Percentiles rank a stretch among this genome's conserved stretches.
These are phyloP conservation scores for Castor canadensis DNA, from an alignment of 2,113 vertebrate genomes.

Conservation along the genomic window DNA sequence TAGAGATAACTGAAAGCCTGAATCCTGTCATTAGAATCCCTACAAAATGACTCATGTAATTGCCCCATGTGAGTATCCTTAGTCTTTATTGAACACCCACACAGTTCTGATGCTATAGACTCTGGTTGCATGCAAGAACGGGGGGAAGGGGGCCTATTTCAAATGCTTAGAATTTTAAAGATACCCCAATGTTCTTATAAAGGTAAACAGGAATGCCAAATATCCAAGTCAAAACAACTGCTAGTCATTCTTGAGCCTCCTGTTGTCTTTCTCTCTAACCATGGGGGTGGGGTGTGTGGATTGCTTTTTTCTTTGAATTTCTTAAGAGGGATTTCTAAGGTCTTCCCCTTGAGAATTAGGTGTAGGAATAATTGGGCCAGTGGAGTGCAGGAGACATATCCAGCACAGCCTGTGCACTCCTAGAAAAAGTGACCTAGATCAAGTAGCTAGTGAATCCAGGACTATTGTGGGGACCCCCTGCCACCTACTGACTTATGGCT, in stretches of 20 bases:
- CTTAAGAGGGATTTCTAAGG: slow-evolving; percentile 61
- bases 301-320: slow-evolving; percentile 44
- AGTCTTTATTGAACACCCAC: slow-evolving; percentile 46
- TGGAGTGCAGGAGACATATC: slow-evolving; percentile 9
- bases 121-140: background rate
- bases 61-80: slow-evolving; percentile 38
- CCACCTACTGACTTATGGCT: slow-evolving; percentile 79
- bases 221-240: background rate
- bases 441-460: slow-evolving; percentile 31
- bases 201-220: background rate
- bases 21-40: slow-evolving; percentile 18
- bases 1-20: background rate
- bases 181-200: background rate
- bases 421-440: slow-evolving; percentile 69
- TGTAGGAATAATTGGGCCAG: slow-evolving; percentile 63
- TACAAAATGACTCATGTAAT: slow-evolving; percentile 66
- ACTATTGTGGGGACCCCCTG: slow-evolving; percentile 76
- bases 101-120: slow-evolving; percentile 2
- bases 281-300: background rate
- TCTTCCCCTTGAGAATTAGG: slow-evolving; percentile 55
- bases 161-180: background rate
- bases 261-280: background rate
- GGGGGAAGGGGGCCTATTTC: background rate
- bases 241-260: background rate
- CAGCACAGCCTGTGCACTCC: background rate